Conservation (phyloP, 2,888 invertebrate genomes). For the Bellardia bayeri region DNA sequence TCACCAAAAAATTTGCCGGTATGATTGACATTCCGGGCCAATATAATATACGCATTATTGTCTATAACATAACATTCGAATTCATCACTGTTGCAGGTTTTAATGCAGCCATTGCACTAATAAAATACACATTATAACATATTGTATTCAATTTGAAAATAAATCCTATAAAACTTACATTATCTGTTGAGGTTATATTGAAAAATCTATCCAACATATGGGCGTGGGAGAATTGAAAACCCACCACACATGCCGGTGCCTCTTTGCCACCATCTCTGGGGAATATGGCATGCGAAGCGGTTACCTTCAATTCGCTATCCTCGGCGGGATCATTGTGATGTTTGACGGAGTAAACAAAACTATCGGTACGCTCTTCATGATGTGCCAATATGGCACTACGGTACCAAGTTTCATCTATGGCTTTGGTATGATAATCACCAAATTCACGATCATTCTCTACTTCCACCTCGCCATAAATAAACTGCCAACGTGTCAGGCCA, state of each 20-base stretch:
- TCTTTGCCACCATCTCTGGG: conserved; percentile 90
- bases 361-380: conserved; percentile 88
- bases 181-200: conserved; percentile 87
- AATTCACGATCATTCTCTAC: conserved; percentile 87
- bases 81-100: conserved; percentile 87
- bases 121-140: conserved; percentile 33
- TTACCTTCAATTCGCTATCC: conserved; percentile 88
- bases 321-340: conserved; percentile 85
- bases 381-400: conserved; percentile 95
- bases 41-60: conserved; percentile 94
- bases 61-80: conserved; percentile 95
- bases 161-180: conserved; percentile 79
- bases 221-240: conserved; percentile 92
- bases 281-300: conserved; percentile 93
- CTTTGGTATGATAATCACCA: conserved; percentile 89
- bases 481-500: conserved; percentile 95
- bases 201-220: conserved; percentile 89
- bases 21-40: conserved; percentile 87
- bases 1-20: conserved; percentile 95
- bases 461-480: conserved; percentile 87
- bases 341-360: conserved; percentile 91
- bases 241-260: conserved; percentile 95
- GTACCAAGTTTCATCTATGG: conserved; percentile 96
- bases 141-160: neutral
- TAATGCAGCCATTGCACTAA: conserved; percentile 85